phyloP scores from a whole-genome alignment of 2,113 vertebrate genomes.

The Elgaria multicarinata region DNA sequence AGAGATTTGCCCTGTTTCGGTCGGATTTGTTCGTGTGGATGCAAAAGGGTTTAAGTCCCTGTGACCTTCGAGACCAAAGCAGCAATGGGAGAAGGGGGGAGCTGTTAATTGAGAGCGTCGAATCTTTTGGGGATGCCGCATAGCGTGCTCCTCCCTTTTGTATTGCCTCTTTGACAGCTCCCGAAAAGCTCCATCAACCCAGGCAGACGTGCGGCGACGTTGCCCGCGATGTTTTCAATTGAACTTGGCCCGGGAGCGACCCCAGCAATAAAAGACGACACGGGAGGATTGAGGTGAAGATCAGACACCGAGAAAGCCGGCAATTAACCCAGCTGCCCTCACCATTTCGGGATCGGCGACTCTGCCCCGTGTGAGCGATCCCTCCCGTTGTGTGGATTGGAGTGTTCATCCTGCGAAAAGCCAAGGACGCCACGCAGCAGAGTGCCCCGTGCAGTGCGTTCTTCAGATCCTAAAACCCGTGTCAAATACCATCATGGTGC shows the following conservation, averaged over 20 bases:
- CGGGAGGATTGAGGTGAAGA: conserved; percentile 40
- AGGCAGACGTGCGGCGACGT: conserved; percentile 54
- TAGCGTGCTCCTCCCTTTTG: conserved; percentile 54
- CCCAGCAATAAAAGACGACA: conserved; percentile 49
- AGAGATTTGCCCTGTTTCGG: conserved; percentile 31
- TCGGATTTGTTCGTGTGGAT: conserved; percentile 49
- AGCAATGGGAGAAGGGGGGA: not conserved
- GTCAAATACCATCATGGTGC: not conserved
- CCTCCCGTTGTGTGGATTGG: not conserved
- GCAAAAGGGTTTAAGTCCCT: conserved; percentile 54
- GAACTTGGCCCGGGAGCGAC: conserved; percentile 55
- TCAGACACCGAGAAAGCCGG: conserved; percentile 44
- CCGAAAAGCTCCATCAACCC: conserved; percentile 43
- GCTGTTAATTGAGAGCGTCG: conserved; percentile 43
- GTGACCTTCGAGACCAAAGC: conserved; percentile 37
- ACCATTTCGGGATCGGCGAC: conserved; percentile 1
- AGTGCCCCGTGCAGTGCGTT: too few species aligned
- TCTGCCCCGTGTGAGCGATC: too few species aligned
- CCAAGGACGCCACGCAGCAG: not conserved
- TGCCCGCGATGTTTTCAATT: conserved; percentile 66
- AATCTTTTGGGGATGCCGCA: conserved; percentile 34
- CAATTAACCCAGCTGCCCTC: conserved; percentile 49
- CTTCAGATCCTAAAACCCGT: not conserved
- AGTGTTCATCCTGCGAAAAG: not conserved
- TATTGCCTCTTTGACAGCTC: conserved; percentile 48